These are phyloP conservation scores for Mimas tiliae DNA, from an alignment of 2,888 invertebrate genomes.

Conservation along the genomic window DNA sequence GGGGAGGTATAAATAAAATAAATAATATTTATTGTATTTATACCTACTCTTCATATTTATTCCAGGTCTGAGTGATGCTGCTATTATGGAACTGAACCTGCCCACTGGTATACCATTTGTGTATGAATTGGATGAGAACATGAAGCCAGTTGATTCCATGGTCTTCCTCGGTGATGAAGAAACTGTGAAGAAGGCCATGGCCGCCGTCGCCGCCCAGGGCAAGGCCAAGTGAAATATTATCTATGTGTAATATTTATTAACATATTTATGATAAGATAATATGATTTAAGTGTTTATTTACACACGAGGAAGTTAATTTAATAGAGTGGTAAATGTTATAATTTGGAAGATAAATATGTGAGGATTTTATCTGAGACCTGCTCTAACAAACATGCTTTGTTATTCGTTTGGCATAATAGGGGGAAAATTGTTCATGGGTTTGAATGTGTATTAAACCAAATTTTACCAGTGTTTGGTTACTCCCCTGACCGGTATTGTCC, in stretches of 20 bases:
- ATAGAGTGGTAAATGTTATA: background rate
- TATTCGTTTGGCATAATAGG: background rate
- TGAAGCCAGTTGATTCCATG: conserved; percentile 89
- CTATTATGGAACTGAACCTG: conserved; percentile 90
- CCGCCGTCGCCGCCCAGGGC: conserved; percentile 91
- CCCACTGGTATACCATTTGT: conserved; percentile 93
- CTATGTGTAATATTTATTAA: conserved; percentile 26
- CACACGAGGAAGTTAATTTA: background rate
- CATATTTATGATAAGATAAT: conserved; percentile 23
- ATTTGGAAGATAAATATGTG: background rate
- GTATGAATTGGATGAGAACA: conserved; percentile 89
- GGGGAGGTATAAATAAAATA: too few relatives aligned
- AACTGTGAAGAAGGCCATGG: conserved; percentile 90
- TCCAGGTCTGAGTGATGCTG: conserved; percentile 87
- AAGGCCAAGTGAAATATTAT: conserved; percentile 85
- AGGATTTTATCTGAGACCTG: background rate
- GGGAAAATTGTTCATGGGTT: too few relatives aligned
- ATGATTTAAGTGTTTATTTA: conserved; percentile 9
- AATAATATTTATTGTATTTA: conserved; percentile 21
- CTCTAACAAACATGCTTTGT: background rate
- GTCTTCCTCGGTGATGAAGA: conserved; percentile 92
- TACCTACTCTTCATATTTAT: background rate
- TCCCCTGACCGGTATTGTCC: too few relatives aligned
- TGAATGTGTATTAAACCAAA: too few relatives aligned
- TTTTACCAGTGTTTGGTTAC: too few relatives aligned